Evolutionary conservation across 1,140 invertebrate species (phyloP).

Genomic region (Temnothorax nylanderi): DNA sequence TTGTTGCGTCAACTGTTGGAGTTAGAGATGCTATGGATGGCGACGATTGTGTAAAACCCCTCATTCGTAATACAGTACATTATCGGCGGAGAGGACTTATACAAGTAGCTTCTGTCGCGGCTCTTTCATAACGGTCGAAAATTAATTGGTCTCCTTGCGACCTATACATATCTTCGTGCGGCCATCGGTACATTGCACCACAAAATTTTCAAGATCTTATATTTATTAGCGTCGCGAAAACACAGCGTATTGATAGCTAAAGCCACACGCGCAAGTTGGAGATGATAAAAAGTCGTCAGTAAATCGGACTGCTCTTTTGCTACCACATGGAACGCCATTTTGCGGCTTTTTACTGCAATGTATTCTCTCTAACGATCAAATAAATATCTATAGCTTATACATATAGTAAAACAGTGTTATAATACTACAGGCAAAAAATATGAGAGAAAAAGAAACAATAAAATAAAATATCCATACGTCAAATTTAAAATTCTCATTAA

Average conservation of each 20-base stretch:
- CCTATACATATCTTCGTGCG: neutral
- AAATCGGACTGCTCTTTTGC: neutral
- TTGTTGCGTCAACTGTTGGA: slow-evolving; percentile 55
- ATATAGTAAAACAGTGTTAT: neutral
- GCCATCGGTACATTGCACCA: neutral
- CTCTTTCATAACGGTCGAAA: slow-evolving; percentile 57
- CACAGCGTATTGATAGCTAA: slow-evolving; percentile 1
- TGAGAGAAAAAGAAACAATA: neutral
- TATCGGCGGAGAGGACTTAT: slow-evolving; percentile 60
- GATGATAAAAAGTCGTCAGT: neutral
- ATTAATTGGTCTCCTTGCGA: slow-evolving; percentile 67
- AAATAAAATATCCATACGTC: neutral
- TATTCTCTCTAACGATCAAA: neutral
- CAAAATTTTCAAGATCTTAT: slow-evolving; percentile 28
- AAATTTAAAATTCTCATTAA: neutral
- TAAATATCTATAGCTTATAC: neutral
- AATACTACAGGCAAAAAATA: neutral
- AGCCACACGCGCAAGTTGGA: neutral
- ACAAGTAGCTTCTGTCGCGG: slow-evolving; percentile 60
- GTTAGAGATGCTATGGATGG: slow-evolving; percentile 34
- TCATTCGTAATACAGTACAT: slow-evolving; percentile 74
- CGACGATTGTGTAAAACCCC: slow-evolving; percentile 70
- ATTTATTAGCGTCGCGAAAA: neutral
- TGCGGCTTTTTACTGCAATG: neutral
- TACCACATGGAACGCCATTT: neutral